Evolutionary conservation across 1,140 invertebrate species (phyloP).

Genomic region (Drosophila prosaltans): DNA sequence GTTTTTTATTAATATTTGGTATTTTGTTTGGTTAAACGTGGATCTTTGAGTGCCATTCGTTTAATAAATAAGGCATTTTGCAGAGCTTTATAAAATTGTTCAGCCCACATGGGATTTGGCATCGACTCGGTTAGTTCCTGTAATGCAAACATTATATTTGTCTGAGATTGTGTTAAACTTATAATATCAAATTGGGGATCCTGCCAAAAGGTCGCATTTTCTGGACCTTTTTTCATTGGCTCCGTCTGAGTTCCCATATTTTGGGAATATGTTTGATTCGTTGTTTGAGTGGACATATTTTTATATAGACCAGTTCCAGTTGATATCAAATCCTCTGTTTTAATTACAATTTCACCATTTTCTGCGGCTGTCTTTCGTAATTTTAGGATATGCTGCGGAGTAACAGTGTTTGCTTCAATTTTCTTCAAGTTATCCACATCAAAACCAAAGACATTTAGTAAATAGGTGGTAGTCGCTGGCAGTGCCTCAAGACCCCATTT

Average conservation of each 20-base stretch:
- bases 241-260: constrained; percentile 36
- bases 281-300: constrained; percentile 43
- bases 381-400: constrained; percentile 41
- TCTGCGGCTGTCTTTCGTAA: constrained; percentile 22
- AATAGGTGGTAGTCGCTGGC: constrained; percentile 31
- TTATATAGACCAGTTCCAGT: constrained; percentile 27
- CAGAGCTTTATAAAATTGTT: constrained; percentile 26
- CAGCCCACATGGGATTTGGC: constrained; percentile 31
- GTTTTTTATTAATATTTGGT: neutral
- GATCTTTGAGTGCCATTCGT: constrained; percentile 14
- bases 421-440: constrained; percentile 36
- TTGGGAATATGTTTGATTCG: neutral
- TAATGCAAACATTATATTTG: constrained; percentile 45
- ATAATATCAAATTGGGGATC: constrained; percentile 19
- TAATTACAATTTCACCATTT: neutral
- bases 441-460: constrained; percentile 51
- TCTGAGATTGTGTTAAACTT: constrained; percentile 41
- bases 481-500: constrained; percentile 58
- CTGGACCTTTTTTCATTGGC: neutral
- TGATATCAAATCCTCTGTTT: constrained; percentile 21
- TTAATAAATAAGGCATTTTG: constrained; percentile 25
- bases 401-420: constrained; percentile 34
- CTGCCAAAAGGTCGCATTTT: constrained; percentile 32
- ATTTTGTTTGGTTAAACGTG: neutral
- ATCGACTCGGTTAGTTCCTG: constrained; percentile 29